A percentile compares a stretch with the other conserved stretches of the same genome.
Conservation (phyloP, 64 coral and sea anemone species). For the Porites australiensis region DNA sequence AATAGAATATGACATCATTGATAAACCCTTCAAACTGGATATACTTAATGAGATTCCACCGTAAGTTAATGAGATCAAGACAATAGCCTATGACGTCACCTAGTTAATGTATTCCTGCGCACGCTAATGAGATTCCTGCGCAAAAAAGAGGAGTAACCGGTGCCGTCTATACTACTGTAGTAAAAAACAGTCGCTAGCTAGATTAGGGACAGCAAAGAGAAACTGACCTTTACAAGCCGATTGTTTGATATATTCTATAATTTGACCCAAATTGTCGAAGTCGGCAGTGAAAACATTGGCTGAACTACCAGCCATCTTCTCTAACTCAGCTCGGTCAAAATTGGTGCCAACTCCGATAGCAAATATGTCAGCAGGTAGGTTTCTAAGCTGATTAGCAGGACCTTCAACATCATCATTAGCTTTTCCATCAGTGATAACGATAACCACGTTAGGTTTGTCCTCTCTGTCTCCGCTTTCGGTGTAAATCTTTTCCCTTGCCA, state of each 20-base stretch:
- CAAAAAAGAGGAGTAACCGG: too few species aligned
- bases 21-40: too few species aligned
- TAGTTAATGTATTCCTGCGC: too few species aligned
- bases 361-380: slow-evolving; percentile 31
- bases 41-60: too few species aligned
- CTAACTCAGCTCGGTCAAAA: neutral
- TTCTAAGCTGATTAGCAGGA: slow-evolving; percentile 35
- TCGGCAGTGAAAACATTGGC: slow-evolving; percentile 54
- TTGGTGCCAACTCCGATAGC: slow-evolving; percentile 54
- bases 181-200: too few species aligned
- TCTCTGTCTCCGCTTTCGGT: slow-evolving; percentile 13
- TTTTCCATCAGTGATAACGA: slow-evolving; percentile 78
- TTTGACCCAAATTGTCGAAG: slow-evolving; percentile 37
- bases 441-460: slow-evolving; percentile 58
- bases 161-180: too few species aligned
- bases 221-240: slow-evolving; percentile 56
- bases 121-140: too few species aligned
- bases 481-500: slow-evolving; percentile 18
- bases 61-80: too few species aligned
- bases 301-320: slow-evolving; percentile 21
- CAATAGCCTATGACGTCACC: too few species aligned
- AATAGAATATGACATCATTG: too few species aligned
- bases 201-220: too few species aligned
- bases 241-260: slow-evolving; percentile 61
- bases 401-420: neutral